Evolutionary conservation across 2,888 invertebrate species (phyloP), one percentile per base, ranked within the genome.

Genomic region (Sarcophaga carnaria): DNA sequence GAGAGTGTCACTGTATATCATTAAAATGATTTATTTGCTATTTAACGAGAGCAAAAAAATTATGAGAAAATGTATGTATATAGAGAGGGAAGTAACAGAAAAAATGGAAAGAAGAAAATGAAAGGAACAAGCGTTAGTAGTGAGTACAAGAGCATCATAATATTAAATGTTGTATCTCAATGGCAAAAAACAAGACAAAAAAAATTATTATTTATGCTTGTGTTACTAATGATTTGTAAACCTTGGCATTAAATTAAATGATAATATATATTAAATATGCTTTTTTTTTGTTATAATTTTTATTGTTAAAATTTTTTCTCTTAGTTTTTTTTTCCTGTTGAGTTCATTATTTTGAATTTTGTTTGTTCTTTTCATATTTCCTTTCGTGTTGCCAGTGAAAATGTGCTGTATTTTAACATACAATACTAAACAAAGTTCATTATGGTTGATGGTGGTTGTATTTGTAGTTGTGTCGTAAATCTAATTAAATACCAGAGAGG

Each of bases 161-260:
- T n/a, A 66, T 59, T 14, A n/a, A 66, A 77, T 74, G 47, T 75
- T 70, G 27, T 79, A 60, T 79, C 67, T 75, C 8, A 37, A 74
- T 54, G 79, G 74, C 75, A 63, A 59, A 10, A 10, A 8, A 37
- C 3, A 27, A 5, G 4, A 4, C 4, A 5, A 37, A 6, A 37
- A 75, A 83, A 79, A 83, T 87, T 80, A 87, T 85, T 87, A 88
- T 88, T 87, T 88, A 87, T 87, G 83, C 81, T 84, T 85, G 77
- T 79, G 83, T 74, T 79, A 20, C 83, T 82, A 88, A 88, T 88
- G 87, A 85, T 87, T 83, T 88, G 87, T 87, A 88, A 85, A 83
- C 80, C 87, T 66, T 75, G 17, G 83, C 85, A 88, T 88, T 87
- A 86, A 87, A 86, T 83, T 86, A 86, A 86, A 85, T 83, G 80